These are phyloP conservation scores for Acomys russatus DNA, from an alignment of 2,797 vertebrate species.

Conservation along the genomic window DNA sequence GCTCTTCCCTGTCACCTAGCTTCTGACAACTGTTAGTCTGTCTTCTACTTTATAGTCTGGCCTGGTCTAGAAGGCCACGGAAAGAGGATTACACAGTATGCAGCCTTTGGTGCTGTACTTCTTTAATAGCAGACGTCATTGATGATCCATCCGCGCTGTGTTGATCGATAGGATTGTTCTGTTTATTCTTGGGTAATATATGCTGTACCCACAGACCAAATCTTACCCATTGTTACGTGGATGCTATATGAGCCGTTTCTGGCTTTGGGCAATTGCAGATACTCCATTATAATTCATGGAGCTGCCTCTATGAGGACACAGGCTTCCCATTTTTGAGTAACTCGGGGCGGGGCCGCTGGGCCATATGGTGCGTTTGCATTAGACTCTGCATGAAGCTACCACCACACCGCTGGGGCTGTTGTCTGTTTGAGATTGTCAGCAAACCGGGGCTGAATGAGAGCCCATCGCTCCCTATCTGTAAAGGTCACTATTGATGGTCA, in stretches of 20 bases:
- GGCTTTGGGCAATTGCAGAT: not conserved
- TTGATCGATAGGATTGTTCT: not conserved
- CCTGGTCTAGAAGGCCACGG: not conserved
- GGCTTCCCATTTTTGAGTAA: not conserved
- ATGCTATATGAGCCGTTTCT: not conserved
- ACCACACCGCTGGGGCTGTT: not conserved
- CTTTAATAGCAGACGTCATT: not conserved
- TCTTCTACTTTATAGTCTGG: too few species aligned
- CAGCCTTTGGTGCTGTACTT: not conserved
- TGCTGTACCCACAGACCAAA: not conserved
- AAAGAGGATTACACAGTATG: not conserved
- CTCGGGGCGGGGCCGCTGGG: not conserved
- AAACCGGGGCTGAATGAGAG: not conserved
- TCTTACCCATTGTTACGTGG: not conserved
- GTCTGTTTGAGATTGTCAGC: not conserved
- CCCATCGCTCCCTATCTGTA: not conserved
- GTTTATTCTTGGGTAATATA: not conserved
- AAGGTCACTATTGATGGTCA: not conserved
- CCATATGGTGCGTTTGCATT: not conserved
- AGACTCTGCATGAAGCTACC: not conserved
- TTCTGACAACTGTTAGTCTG: not conserved
- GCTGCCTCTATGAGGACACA: not conserved
- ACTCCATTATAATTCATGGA: not conserved
- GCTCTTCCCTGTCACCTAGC: not conserved
- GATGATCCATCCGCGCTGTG: not conserved